phyloP scores from a whole-genome alignment of 2,113 vertebrate species.

The Rhabdornis inornatus region DNA sequence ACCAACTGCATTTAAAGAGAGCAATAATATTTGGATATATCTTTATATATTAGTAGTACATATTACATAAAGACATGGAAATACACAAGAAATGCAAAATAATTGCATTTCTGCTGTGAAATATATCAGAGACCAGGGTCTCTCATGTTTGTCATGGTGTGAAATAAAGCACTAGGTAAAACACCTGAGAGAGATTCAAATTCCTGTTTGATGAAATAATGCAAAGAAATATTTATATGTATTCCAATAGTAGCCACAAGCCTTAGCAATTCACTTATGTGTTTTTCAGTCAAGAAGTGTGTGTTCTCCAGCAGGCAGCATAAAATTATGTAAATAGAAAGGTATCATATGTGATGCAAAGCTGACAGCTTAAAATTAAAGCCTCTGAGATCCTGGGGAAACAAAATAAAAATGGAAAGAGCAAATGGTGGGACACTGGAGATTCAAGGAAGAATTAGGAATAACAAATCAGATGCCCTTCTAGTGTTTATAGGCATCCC shows the following conservation, averaged over 20 bases:
- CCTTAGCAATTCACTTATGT: not conserved
- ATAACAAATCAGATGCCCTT: not conserved
- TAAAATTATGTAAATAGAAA: not conserved
- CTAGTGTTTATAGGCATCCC: not conserved
- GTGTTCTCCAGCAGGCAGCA: not conserved
- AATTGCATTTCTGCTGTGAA: not conserved
- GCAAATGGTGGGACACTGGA: not conserved
- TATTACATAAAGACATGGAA: not conserved
- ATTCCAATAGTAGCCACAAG: not conserved
- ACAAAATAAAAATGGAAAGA: not conserved
- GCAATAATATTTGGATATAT: not conserved
- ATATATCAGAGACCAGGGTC: not conserved
- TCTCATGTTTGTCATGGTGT: not conserved
- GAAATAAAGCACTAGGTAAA: not conserved
- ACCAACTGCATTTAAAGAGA: not conserved
- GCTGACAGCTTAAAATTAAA: not conserved
- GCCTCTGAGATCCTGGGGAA: not conserved
- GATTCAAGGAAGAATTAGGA: not conserved
- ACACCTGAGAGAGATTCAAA: not conserved
- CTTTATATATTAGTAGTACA: not conserved
- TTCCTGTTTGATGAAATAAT: not conserved
- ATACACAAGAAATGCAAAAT: not conserved
- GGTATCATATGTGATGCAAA: not conserved
- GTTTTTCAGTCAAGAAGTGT: not conserved
- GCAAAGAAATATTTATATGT: not conserved